A percentile compares a stretch with the other conserved stretches of the same genome.
These are phyloP conservation scores for Hapalemur alaotrensis DNA, from an alignment of 2,797 vertebrate species.

Conservation along the genomic window DNA sequence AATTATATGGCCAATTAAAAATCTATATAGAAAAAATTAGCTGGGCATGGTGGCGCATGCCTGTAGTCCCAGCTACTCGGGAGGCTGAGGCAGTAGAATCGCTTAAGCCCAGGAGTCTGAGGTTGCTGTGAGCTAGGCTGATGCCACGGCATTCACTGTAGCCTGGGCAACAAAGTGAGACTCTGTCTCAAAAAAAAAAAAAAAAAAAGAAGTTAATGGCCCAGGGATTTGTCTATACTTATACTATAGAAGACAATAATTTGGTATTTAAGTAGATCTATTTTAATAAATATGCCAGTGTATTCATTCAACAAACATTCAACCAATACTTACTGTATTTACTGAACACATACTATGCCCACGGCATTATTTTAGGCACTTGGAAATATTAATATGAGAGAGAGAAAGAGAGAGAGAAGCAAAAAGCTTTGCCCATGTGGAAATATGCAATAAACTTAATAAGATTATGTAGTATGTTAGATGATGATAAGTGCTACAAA, in stretches of 20 bases:
- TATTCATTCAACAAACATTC: conserved; percentile 13
- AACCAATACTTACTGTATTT: not conserved
- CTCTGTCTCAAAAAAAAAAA: no score
- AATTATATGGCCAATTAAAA: no score
- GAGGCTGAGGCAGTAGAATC: no score
- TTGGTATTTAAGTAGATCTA: conserved; percentile 20
- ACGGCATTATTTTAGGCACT: not conserved
- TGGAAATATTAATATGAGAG: not conserved
- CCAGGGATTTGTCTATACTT: conserved; percentile 12
- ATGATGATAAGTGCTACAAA: not conserved
- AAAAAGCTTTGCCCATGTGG: not conserved
- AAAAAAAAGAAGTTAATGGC: not conserved
- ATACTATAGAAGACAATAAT: not conserved
- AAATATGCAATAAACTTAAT: conserved; percentile 16
- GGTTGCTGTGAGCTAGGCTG: no score
- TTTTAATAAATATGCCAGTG: conserved; percentile 20
- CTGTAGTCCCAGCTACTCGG: no score
- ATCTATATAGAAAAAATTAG: no score
- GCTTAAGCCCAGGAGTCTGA: no score
- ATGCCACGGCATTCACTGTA: no score
- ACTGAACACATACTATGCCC: not conserved
- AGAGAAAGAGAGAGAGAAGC: not conserved
- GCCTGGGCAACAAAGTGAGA: no score
- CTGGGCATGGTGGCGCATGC: no score
- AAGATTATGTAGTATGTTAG: not conserved